phyloP scores from a whole-genome alignment of 2,888 invertebrate species.

The Zaprionus lineosus region DNA sequence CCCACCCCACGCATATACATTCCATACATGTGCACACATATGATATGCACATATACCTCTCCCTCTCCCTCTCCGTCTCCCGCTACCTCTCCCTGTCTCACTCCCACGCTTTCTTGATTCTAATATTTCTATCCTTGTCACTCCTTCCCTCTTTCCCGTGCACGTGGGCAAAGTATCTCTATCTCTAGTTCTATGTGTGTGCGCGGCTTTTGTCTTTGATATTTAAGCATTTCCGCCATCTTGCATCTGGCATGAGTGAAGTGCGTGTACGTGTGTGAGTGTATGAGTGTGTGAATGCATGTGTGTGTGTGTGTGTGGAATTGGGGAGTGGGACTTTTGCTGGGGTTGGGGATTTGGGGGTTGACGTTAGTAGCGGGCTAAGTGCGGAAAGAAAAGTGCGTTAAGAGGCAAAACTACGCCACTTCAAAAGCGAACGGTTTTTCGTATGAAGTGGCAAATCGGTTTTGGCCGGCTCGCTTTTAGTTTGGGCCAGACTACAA shows the following conservation, averaged over 20 bases:
- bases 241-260: constrained; percentile 39
- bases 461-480: constrained; percentile 50
- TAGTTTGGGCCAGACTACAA: constrained; percentile 67
- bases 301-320: neutral
- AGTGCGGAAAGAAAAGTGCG: constrained; percentile 62
- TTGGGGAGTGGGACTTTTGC: neutral
- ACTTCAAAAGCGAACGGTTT: constrained; percentile 69
- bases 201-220: constrained; percentile 68
- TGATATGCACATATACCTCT: constrained; percentile 24
- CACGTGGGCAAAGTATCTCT: too few relatives aligned
- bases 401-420: constrained; percentile 73
- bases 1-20: constrained; percentile 32
- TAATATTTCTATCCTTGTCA: constrained; percentile 20
- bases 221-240: constrained; percentile 77
- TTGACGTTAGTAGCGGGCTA: neutral
- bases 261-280: neutral
- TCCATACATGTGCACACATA: constrained; percentile 29
- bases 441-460: constrained; percentile 67
- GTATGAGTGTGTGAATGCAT: neutral
- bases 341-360: neutral
- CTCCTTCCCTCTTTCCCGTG: too few relatives aligned
- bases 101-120: neutral
- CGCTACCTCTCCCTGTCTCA: constrained; percentile 13
- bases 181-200: constrained; percentile 37
- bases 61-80: constrained; percentile 10